Evolutionary conservation across 2,113 vertebrate genomes (phyloP).

Genomic region (Oncorhynchus keta): DNA sequence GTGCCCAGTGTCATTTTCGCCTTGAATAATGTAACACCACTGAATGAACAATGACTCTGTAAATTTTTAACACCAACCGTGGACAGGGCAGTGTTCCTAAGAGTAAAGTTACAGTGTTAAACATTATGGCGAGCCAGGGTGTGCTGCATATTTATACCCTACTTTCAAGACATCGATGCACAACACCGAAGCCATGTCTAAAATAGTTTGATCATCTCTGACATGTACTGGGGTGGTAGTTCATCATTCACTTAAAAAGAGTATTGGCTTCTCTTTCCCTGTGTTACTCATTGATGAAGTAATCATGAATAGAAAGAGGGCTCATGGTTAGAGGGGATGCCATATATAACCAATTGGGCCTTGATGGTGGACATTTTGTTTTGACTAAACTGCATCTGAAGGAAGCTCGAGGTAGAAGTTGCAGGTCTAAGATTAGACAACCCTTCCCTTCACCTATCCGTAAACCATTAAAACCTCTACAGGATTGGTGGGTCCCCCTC

Average conservation of each 20-base stretch:
- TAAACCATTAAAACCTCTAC: too few species aligned
- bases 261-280: neutral
- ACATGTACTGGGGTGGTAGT: neutral
- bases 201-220: neutral
- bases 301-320: neutral
- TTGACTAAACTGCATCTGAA: too few species aligned
- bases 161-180: neutral
- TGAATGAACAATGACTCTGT: neutral
- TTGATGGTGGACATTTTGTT: too few species aligned
- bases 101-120: neutral
- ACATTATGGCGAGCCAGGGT: neutral
- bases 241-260: neutral
- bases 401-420: too few species aligned
- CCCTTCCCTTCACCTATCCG: too few species aligned
- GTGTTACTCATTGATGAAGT: neutral
- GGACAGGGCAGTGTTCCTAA: neutral
- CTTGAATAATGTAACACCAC: slow-evolving; percentile 19
- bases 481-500: too few species aligned
- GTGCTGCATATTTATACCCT: neutral
- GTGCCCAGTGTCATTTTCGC: neutral
- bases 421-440: too few species aligned
- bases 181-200: neutral
- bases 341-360: too few species aligned
- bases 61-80: slow-evolving; percentile 12
- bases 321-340: too few species aligned